Conservation (phyloP, 2,888 invertebrate genomes). For the Caenorhabditis sp. region DNA sequence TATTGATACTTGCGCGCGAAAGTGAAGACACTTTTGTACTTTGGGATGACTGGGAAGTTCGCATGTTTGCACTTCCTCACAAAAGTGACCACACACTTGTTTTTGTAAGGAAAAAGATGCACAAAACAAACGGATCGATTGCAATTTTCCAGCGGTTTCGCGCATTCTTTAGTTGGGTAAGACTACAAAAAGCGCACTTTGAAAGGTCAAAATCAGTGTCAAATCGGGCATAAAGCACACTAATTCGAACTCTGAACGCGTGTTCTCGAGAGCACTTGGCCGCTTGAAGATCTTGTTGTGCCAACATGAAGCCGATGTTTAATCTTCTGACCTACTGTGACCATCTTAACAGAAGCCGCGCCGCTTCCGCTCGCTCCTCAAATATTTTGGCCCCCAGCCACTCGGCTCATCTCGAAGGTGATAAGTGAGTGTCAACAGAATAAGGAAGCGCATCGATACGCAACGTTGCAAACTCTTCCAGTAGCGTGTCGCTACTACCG, state of each 20-base stretch:
- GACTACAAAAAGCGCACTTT: background rate
- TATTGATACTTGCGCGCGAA: conserved; percentile 10
- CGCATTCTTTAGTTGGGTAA: too few species aligned
- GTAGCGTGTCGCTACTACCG: conserved; percentile 27
- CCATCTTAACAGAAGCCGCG: conserved; percentile 25
- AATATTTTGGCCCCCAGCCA: conserved; percentile 30
- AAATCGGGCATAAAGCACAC: conserved; percentile 36
- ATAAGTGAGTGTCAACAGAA: conserved; percentile 44
- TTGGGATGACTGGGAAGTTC: background rate
- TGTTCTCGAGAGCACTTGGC: conserved; percentile 37
- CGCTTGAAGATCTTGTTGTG: conserved; percentile 34
- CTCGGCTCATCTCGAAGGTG: conserved; percentile 26
- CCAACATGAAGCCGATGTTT: conserved; percentile 44
- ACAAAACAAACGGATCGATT: too few species aligned
- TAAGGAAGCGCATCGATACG: conserved; percentile 21
- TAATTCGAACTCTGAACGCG: conserved; percentile 46
- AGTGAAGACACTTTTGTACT: conserved; percentile 51
- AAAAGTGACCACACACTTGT: conserved; percentile 22
- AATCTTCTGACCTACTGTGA: conserved; percentile 47
- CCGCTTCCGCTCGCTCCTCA: conserved; percentile 11
- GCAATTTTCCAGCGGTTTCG: too few species aligned
- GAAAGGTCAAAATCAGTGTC: conserved; percentile 14
- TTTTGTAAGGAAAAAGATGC: too few species aligned
- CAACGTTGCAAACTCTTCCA: conserved; percentile 33
- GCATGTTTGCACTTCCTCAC: background rate